These are phyloP conservation scores for Mimumesa dahlbomi DNA, from an alignment of 2,888 invertebrate genomes.

Conservation along the genomic window DNA sequence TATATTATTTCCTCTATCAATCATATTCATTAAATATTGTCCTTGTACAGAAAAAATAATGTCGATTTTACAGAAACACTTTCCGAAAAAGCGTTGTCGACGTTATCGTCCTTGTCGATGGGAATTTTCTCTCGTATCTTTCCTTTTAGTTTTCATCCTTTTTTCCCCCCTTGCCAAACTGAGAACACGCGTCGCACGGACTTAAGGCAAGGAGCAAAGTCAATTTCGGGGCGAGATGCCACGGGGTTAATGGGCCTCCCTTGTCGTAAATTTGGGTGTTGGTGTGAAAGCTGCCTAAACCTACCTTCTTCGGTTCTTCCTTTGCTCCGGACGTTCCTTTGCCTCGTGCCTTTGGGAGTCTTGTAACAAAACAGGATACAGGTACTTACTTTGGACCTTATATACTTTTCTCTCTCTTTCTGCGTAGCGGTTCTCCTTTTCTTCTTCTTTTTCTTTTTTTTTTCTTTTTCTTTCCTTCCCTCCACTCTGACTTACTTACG, in stretches of 20 bases:
- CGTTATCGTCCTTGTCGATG: conserved; percentile 38
- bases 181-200: conserved; percentile 55
- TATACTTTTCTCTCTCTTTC: conserved; percentile 13
- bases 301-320: conserved; percentile 40
- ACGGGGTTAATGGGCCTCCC: conserved; percentile 64
- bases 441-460: conserved; percentile 3
- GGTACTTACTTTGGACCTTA: conserved; percentile 66
- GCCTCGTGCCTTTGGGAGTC: conserved; percentile 49
- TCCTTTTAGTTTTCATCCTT: background rate
- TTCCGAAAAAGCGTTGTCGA: too few relatives aligned
- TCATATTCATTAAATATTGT: too few relatives aligned
- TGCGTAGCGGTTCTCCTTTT: conserved; percentile 17
- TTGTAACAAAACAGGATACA: conserved; percentile 73
- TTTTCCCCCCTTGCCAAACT: background rate
- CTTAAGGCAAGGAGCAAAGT: conserved; percentile 59
- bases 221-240: conserved; percentile 61
- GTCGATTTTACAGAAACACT: too few relatives aligned
- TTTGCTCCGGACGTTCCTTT: conserved; percentile 12
- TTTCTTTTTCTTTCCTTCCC: background rate
- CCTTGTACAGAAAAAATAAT: too few relatives aligned
- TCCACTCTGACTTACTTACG: background rate
- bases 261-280: conserved; percentile 69
- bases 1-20: too few relatives aligned
- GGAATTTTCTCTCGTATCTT: conserved; percentile 1
- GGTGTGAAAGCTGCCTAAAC: conserved; percentile 62